phyloP scores from a whole-genome alignment of 2,797 vertebrate species.

The Centropyge bicolor region DNA sequence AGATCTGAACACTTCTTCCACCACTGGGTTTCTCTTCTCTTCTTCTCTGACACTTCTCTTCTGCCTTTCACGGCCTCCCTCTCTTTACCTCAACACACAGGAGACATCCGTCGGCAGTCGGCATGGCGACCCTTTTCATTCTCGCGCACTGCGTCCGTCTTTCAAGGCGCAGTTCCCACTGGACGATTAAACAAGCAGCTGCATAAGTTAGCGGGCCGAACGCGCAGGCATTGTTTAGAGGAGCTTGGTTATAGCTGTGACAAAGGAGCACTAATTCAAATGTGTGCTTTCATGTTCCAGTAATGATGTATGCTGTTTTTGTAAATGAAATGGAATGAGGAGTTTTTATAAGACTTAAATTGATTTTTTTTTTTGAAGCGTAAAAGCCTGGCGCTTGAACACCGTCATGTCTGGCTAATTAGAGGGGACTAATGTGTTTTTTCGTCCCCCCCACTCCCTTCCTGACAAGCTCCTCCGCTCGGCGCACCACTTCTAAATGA shows the following conservation, averaged over 20 bases:
- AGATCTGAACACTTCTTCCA: background rate
- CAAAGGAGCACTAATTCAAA: slow-evolving; percentile 71
- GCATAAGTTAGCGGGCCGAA: slow-evolving; percentile 50
- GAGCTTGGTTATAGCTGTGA: slow-evolving; percentile 54
- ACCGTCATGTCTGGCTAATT: slow-evolving; percentile 53
- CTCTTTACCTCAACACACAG: slow-evolving; percentile 5
- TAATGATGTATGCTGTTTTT: slow-evolving; percentile 51
- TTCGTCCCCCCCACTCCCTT: slow-evolving; percentile 30
- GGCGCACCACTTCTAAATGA: slow-evolving; percentile 18
- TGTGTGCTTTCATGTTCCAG: slow-evolving; percentile 57
- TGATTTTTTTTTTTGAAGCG: slow-evolving; percentile 39
- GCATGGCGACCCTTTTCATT: background rate
- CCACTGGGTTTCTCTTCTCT: background rate
- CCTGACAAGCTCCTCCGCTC: slow-evolving; percentile 17
- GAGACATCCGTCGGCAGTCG: slow-evolving; percentile 4
- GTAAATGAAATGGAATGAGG: slow-evolving; percentile 47
- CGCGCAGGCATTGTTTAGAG: slow-evolving; percentile 44
- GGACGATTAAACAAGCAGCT: slow-evolving; percentile 57
- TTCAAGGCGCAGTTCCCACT: slow-evolving; percentile 26
- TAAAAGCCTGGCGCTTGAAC: slow-evolving; percentile 44
- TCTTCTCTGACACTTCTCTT: background rate
- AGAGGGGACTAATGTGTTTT: slow-evolving; percentile 53
- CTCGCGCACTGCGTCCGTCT: slow-evolving; percentile 8
- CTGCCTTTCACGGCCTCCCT: background rate
- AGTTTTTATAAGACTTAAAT: slow-evolving; percentile 38